Base-by-base conservation (phyloP, 2,888 invertebrate species). In the Eurytoma adleriae region DNA sequence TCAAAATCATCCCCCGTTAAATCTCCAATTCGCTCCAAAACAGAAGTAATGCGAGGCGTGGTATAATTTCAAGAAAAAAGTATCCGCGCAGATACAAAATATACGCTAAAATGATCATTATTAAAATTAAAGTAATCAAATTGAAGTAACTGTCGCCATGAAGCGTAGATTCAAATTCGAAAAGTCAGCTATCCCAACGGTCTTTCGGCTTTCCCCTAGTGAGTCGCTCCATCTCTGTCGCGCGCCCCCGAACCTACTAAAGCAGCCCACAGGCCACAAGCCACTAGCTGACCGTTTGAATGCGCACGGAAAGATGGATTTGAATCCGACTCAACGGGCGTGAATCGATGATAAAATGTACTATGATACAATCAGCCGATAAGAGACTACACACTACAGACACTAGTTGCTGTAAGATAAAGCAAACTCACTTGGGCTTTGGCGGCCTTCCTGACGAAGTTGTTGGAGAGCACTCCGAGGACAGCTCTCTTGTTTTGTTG, bases 391-490 rank as follows among this genome's bases (percentile, higher is more conserved):
- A 59, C 24, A 24, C 20, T n/a, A 59, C 13, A 4, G 20, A 13
- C 20, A 27, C 27, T 4, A 27, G 4, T 13, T 18, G 1, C 20
- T 3, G 14, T 5, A 12, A 5, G 16, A 27, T 7, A 61, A 61
- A 69, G 40, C 27, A 54, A 40, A 18, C 93, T 91, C 91, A 93
- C 93, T 40, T 40, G 85, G 92, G 89, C 91, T 93, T 93, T 40
- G 7, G 40, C 40, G 69, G 90, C 84, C 86, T 89, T 92, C 86
- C 93, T 91, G 86, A 91, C 92, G 87, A 92, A 93, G 83, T 93
- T 92, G 86, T 93, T 92, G 86, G 93, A 93, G 79, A 95, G 91
- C 84, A 93, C 93, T 67, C 94, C 94, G 68, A 95, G 92, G 78
- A 94, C 94, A 83, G 94, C 92, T 85, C 95, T 92, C 90, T 94